phyloP scores from a whole-genome alignment of 2,797 vertebrate genomes.

The Mastacembelus armatus region DNA sequence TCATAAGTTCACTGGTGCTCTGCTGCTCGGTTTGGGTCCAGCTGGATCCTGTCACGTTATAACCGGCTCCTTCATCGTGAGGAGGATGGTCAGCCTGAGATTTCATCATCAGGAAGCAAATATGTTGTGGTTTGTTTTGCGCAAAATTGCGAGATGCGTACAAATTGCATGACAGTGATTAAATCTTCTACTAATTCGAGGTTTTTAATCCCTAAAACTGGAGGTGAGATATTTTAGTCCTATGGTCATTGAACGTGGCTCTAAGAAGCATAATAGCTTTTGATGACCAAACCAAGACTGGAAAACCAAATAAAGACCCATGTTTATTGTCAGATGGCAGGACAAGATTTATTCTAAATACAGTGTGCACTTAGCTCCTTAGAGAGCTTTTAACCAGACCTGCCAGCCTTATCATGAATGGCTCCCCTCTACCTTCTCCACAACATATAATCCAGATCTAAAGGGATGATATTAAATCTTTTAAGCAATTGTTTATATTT shows the following conservation, averaged over 20 bases:
- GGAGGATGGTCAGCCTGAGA: constrained; percentile 32
- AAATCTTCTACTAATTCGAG: not conserved
- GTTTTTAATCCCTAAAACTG: not conserved
- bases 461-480: not conserved
- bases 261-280: not conserved
- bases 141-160: not conserved
- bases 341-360: not conserved
- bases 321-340: not conserved
- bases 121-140: not conserved
- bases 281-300: not conserved
- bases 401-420: too few relatives aligned
- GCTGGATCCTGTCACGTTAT: constrained; percentile 64
- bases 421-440: not conserved
- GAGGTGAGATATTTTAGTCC: not conserved
- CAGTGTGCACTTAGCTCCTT: not conserved
- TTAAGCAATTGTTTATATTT: not conserved
- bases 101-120: constrained; percentile 24
- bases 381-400: not conserved
- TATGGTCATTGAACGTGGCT: not conserved
- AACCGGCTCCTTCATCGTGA: constrained; percentile 58
- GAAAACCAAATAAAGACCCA: not conserved
- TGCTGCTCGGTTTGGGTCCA: constrained; percentile 52
- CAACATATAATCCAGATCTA: not conserved
- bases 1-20: constrained; percentile 70
- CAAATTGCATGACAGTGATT: not conserved